A percentile compares a stretch with the other conserved stretches of the same genome.
Evolutionary conservation across 2,888 invertebrate species (phyloP).

Genomic region (Spisula solida): DNA sequence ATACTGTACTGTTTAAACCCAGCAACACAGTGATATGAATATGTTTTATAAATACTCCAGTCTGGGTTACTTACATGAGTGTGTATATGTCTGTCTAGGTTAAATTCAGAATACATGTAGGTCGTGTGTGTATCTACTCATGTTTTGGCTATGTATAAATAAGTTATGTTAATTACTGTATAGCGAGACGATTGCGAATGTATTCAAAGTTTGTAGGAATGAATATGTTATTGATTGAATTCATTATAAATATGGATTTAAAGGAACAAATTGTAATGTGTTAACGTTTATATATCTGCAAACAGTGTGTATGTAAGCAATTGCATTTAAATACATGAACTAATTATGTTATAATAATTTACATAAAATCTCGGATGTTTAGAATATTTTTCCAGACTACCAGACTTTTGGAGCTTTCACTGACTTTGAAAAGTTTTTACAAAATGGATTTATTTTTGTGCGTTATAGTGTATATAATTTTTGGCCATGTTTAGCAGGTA

Average conservation of each 20-base stretch:
- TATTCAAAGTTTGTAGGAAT: not conserved
- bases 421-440: not conserved
- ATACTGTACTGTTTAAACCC: conserved; percentile 43
- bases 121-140: not conserved
- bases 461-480: not conserved
- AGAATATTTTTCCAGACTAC: not conserved
- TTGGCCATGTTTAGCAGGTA: conserved; percentile 22
- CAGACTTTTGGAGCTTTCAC: not conserved
- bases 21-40: conserved; percentile 45
- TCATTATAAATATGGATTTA: not conserved
- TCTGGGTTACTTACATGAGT: conserved; percentile 54
- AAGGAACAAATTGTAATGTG: not conserved
- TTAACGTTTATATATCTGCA: not conserved
- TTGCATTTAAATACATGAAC: not conserved
- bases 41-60: conserved; percentile 58
- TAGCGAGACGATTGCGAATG: not conserved
- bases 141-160: conserved; percentile 10
- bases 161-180: not conserved
- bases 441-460: not conserved
- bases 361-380: not conserved
- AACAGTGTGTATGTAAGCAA: not conserved
- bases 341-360: not conserved
- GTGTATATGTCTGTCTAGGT: conserved; percentile 45
- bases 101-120: conserved; percentile 46
- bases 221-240: not conserved